Conservation (phyloP, 2,113 vertebrate genomes). For the Rhea pennata region DNA sequence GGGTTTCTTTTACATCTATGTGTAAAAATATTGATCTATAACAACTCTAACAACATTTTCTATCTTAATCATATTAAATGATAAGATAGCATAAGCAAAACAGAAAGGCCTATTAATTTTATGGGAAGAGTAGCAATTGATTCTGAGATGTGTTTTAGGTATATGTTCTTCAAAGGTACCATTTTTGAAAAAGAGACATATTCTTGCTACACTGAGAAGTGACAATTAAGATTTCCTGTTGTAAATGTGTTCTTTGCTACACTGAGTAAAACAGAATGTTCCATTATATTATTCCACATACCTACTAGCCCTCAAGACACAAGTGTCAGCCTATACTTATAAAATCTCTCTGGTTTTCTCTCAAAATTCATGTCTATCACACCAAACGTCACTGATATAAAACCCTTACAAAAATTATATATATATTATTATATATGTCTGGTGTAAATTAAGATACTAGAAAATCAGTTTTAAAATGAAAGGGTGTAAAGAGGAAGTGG, state of each 20-base stretch:
- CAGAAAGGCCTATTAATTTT: not conserved
- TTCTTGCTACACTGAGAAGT: not conserved
- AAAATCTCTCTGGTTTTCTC: not conserved
- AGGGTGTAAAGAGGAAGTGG: not conserved
- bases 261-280: not conserved
- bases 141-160: not conserved
- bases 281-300: not conserved
- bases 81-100: not conserved
- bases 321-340: not conserved
- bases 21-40: not conserved
- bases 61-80: not conserved
- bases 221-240: not conserved
- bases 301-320: not conserved
- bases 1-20: not conserved
- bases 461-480: not conserved
- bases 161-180: not conserved
- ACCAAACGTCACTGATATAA: rapidly evolving
- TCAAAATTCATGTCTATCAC: not conserved
- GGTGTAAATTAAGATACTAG: not conserved
- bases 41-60: not conserved
- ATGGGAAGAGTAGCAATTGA: not conserved
- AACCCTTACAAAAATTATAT: not conserved
- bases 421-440: not conserved
- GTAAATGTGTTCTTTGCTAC: not conserved
- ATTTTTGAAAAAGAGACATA: not conserved